Percentiles rank a stretch among this genome's conserved stretches.
Conservation (phyloP, 2,797 vertebrate species). For the Syngnathus acus region DNA sequence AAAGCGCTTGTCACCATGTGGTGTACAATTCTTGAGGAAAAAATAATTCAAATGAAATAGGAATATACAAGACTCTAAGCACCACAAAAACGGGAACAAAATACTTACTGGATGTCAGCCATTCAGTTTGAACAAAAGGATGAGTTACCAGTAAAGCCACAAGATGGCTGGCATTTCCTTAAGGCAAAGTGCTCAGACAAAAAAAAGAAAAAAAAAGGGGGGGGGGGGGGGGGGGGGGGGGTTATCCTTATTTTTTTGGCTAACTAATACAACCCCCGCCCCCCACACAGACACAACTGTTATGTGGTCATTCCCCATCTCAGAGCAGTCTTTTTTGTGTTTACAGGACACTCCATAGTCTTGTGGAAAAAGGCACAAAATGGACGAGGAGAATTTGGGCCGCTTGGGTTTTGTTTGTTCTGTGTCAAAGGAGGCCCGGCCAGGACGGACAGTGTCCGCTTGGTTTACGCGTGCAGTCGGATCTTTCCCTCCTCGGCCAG, state of each 20-base stretch:
- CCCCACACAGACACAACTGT: not conserved
- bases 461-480: constrained; percentile 43
- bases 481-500: constrained; percentile 61
- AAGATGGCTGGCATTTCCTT: constrained; percentile 12
- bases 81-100: not conserved
- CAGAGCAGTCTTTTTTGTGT: constrained; percentile 30
- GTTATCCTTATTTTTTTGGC: constrained; percentile 8
- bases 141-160: constrained; percentile 1
- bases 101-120: not conserved
- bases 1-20: not conserved
- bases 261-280: constrained; percentile 16
- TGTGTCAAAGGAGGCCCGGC: not conserved
- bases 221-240: too few relatives aligned
- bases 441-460: not conserved
- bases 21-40: not conserved
- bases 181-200: constrained; percentile 47
- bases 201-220: constrained; percentile 8
- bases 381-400: not conserved
- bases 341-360: constrained; percentile 15
- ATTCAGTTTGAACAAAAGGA: not conserved
- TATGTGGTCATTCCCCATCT: constrained; percentile 45
- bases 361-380: constrained; percentile 4
- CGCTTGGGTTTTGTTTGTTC: not conserved
- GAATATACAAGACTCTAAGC: not conserved
- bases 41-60: not conserved